Conservation (phyloP, 2,113 vertebrate genomes). For the Phrynocephalus versicolor region DNA sequence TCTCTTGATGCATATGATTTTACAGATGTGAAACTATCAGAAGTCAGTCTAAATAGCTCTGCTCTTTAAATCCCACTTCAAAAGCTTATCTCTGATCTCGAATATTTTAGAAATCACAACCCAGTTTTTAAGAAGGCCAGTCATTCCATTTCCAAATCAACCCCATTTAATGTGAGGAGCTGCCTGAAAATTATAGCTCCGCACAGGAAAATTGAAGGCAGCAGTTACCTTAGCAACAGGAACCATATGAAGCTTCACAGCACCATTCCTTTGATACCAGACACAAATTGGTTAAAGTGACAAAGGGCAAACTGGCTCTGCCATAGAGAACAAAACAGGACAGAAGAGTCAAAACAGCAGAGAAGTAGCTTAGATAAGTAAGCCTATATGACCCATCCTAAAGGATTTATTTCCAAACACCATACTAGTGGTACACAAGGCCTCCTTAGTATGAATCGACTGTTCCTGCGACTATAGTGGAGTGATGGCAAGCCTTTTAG, state of each 20-base stretch:
- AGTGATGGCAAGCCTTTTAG: too few relatives aligned
- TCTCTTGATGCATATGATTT: neutral
- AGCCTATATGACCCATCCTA: too few relatives aligned
- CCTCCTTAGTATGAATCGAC: too few relatives aligned
- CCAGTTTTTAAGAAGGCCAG: neutral
- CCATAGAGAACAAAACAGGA: neutral
- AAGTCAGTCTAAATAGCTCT: neutral
- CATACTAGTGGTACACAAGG: too few relatives aligned
- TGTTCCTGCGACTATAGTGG: too few relatives aligned
- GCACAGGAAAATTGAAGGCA: neutral
- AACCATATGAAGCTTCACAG: neutral
- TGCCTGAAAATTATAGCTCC: neutral
- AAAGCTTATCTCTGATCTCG: neutral
- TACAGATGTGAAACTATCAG: neutral
- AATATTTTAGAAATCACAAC: neutral
- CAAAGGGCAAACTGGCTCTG: neutral
- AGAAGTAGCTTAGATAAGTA: neutral
- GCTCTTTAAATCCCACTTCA: neutral
- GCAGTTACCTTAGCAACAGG: conserved; percentile 24
- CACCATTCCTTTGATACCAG: neutral
- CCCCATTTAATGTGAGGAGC: neutral
- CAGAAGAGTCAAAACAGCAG: neutral
- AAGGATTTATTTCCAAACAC: neutral
- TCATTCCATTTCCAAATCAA: neutral
- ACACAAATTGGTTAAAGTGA: neutral